phyloP scores from a whole-genome alignment of 2,797 vertebrate species.

The Odontamblyopus lacepedii region DNA sequence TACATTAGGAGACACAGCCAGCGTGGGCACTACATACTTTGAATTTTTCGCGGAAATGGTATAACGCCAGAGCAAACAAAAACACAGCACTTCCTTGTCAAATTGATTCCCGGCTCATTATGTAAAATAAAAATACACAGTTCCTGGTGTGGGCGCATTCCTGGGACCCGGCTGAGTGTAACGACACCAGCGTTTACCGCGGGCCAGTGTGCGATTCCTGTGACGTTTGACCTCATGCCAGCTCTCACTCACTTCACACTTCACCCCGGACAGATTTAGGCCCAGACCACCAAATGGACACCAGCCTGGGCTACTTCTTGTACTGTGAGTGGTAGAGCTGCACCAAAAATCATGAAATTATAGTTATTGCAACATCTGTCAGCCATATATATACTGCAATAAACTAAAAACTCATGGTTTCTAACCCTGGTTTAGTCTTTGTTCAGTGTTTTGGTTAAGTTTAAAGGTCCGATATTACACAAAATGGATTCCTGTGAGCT shows the following conservation, averaged over 20 bases:
- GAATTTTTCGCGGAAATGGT: background rate
- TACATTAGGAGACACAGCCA: background rate
- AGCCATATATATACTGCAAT: too few relatives aligned
- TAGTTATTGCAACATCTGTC: background rate
- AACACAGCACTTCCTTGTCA: background rate
- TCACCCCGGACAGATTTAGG: constrained; percentile 35
- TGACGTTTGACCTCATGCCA: constrained; percentile 25
- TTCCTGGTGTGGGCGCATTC: constrained; percentile 1
- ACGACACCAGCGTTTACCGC: constrained; percentile 20
- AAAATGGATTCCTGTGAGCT: too few relatives aligned
- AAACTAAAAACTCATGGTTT: too few relatives aligned
- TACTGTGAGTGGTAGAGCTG: background rate
- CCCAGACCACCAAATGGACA: constrained; percentile 38
- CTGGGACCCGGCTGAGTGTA: constrained; percentile 5
- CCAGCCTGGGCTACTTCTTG: constrained; percentile 15
- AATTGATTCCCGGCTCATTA: background rate
- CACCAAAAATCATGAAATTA: background rate
- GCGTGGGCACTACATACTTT: background rate
- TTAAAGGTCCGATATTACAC: too few relatives aligned
- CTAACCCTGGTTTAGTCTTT: too few relatives aligned
- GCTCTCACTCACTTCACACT: constrained; percentile 50
- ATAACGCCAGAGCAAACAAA: constrained; percentile 1
- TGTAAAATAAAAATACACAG: constrained; percentile 21
- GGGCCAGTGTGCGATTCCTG: constrained; percentile 23
- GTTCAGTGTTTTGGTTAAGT: too few relatives aligned